Base-by-base conservation (phyloP, 2,888 invertebrate species). In the Pterostichus madidus region DNA sequence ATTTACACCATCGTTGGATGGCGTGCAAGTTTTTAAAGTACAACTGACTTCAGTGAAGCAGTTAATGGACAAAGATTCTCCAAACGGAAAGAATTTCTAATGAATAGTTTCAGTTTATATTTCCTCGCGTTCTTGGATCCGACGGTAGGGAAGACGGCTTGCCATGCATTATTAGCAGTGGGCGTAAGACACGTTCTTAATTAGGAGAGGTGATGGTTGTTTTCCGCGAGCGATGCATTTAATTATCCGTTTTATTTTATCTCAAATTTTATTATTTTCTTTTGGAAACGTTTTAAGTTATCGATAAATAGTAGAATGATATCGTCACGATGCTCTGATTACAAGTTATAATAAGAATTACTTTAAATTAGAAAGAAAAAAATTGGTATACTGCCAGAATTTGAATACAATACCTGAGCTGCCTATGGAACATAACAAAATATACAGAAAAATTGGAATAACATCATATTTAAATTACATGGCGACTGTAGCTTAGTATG, bases 91-190 rank as follows among this genome's bases (percentile, higher is more conserved):
- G 80, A 80, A 80, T 80, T 68, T 52, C 15, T 80, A 80, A 80
- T 80, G 80, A 80, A 80, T 80, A 68, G 68, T 80, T 80, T 80
- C 80, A 80, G 68, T 80, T 80, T 80, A 80, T 80, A 80, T 80
- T 80, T 80, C 80, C 80, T 80, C 49, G 49, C 13, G 49, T 49
- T 13, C 2, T 49, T 11, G 13, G n/a, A 49, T 49, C 13, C 49
- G 49, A 3, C 13, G 24, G 11, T 13, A 32, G n/a, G 13, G 10
- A 49, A 6, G 1, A 5, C 49, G 0, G 0, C n/a, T 10, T 49
- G 49, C 31, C 52, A 52, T 52, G 49, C 24, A 31, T 75, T 75
- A 75, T 75, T 75, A 75, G 46, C 49, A 46, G 17, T 46, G 52
- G 75, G 75, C 31, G 75, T 73, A 49, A 49, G 52, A 75, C 46